Conservation (phyloP, 2,113 vertebrate genomes). For the Aspiorhynchus laticeps region DNA sequence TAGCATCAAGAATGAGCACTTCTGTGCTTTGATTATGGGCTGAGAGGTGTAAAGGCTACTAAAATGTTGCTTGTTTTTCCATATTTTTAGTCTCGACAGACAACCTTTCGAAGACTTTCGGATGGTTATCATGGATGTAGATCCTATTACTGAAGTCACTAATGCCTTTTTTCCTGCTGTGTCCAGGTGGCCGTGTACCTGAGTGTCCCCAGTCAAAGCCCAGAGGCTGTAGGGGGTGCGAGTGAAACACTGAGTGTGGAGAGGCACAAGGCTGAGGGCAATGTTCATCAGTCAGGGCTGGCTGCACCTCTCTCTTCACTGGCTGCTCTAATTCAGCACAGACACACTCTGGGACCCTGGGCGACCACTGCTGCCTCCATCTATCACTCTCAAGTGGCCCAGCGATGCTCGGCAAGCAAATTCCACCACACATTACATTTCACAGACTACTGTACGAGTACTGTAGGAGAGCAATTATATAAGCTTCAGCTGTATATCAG, state of each 20-base stretch:
- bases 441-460: background rate
- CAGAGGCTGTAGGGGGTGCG: background rate
- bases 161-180: conserved; percentile 14
- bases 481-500: background rate
- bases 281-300: conserved; percentile 55
- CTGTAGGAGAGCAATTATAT: background rate
- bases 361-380: conserved; percentile 43
- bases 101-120: background rate
- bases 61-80: background rate
- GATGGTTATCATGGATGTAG: background rate
- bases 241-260: background rate
- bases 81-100: background rate
- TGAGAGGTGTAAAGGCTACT: background rate
- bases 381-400: conserved; percentile 56
- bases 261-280: conserved; percentile 35
- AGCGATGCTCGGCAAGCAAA: conserved; percentile 44
- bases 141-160: conserved; percentile 13
- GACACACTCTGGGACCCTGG: conserved; percentile 34
- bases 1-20: background rate
- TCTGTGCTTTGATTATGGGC: background rate
- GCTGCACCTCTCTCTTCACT: conserved; percentile 31
- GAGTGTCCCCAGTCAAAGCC: conserved; percentile 34
- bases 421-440: conserved; percentile 47
- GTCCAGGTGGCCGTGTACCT: conserved; percentile 30
- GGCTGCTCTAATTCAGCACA: conserved; percentile 49